phyloP scores from a whole-genome alignment of 2,113 vertebrate genomes.

The Pica pica region DNA sequence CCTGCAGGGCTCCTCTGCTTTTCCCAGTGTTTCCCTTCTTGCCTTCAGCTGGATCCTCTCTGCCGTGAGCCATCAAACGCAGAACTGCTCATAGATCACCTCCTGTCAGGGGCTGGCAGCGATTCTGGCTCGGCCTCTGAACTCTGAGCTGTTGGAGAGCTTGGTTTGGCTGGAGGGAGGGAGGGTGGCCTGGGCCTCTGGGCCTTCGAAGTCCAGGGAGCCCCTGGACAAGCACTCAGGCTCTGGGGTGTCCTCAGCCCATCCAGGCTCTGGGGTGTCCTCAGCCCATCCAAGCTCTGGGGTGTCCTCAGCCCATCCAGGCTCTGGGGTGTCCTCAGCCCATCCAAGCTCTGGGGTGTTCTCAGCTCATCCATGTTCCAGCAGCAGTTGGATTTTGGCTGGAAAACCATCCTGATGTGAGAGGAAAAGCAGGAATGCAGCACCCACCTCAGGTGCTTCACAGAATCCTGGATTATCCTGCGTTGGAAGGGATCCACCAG shows the following conservation, averaged over 20 bases:
- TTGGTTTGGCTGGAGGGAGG: neutral
- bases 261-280: neutral
- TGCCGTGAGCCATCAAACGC: neutral
- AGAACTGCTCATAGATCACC: neutral
- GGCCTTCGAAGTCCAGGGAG: neutral
- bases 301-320: rapidly evolving
- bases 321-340: neutral
- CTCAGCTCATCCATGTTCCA: rapidly evolving
- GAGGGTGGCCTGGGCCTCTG: neutral
- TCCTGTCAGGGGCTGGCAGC: neutral
- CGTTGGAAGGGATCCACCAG: rapidly evolving
- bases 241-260: neutral
- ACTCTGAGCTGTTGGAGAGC: neutral
- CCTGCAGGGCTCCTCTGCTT: neutral
- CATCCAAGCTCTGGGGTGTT: neutral
- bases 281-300: rapidly evolving
- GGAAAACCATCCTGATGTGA: rapidly evolving
- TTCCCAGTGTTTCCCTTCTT: neutral
- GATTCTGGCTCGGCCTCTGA: neutral
- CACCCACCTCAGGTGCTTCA: neutral
- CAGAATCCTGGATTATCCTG: neutral
- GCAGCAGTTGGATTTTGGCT: neutral
- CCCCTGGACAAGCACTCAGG: neutral
- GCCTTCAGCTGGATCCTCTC: neutral
- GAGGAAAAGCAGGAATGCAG: neutral